These are phyloP conservation scores for Pristionchus japonicus DNA, from an alignment of 2,888 invertebrate species.

Conservation along the genomic window DNA sequence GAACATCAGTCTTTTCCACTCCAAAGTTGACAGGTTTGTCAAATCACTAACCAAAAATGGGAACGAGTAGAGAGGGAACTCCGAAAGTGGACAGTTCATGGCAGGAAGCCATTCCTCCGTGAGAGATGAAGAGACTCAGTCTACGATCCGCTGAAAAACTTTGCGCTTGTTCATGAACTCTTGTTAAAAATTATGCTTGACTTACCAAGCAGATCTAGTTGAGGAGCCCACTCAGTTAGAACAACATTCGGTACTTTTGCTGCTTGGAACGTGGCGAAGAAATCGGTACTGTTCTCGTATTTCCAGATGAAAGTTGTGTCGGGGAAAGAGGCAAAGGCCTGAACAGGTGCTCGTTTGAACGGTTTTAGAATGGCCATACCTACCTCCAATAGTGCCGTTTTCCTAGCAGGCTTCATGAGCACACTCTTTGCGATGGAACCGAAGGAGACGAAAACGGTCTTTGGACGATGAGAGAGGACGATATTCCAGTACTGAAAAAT, in stretches of 20 bases:
- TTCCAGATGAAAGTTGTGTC: conserved; percentile 39
- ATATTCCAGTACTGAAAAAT: not conserved
- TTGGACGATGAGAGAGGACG: not conserved
- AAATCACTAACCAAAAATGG: not conserved
- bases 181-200: not conserved
- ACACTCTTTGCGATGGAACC: conserved; percentile 33
- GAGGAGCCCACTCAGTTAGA: not conserved
- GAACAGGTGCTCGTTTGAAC: not conserved
- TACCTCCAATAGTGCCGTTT: not conserved
- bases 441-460: conserved; percentile 4
- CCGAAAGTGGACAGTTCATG: not conserved
- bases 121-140: conserved; percentile 35
- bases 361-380: not conserved
- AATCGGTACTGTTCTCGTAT: conserved; percentile 22
- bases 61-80: conserved; percentile 9
- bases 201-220: not conserved
- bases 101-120: conserved; percentile 42
- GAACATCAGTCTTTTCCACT: no score
- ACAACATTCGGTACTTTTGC: conserved; percentile 7
- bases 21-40: no score
- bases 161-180: not conserved
- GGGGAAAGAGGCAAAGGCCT: conserved; percentile 30
- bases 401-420: conserved; percentile 10
- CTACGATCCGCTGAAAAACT: conserved; percentile 34
- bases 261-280: not conserved